Percentiles rank a stretch among this genome's conserved stretches.
Evolutionary conservation across 23 tunicate species (phyloP).

Genomic region (Trididemnum nubilum): DNA sequence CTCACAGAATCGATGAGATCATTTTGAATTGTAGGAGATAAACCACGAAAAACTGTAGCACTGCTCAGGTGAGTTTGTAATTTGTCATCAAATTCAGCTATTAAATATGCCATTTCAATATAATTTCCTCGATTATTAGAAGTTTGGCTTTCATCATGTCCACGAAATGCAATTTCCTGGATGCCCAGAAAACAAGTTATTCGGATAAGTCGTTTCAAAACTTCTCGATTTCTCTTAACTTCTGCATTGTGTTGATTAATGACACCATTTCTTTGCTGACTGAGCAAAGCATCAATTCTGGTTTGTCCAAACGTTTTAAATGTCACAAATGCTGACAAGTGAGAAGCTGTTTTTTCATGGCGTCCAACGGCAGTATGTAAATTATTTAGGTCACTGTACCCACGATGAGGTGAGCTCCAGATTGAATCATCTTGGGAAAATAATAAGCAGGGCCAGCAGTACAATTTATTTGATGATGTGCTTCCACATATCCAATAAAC

Average conservation of each 20-base stretch:
- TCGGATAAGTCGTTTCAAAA: too few relatives aligned
- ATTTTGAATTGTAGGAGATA: background rate
- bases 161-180: constrained; percentile 27
- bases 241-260: constrained; percentile 11
- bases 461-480: constrained; percentile 1
- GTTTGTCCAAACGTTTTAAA: too few relatives aligned
- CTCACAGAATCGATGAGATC: too few relatives aligned
- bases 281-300: background rate
- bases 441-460: constrained; percentile 29
- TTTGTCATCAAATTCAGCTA: too few relatives aligned
- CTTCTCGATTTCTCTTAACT: constrained; percentile 24
- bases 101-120: constrained; percentile 13
- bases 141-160: constrained; percentile 18
- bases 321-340: too few relatives aligned
- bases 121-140: constrained; percentile 23
- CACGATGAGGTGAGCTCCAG: constrained; percentile 22
- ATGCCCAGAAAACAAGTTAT: too few relatives aligned
- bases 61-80: too few relatives aligned
- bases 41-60: background rate
- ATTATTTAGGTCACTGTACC: constrained; percentile 16
- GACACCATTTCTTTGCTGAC: constrained; percentile 18
- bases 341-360: constrained; percentile 3
- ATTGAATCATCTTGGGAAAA: background rate
- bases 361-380: constrained; percentile 21
- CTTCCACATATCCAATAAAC: constrained; percentile 27